A percentile compares a stretch with the other conserved stretches of the same genome.
phyloP scores from a whole-genome alignment of 23 tunicate species.

The Styela clava region DNA sequence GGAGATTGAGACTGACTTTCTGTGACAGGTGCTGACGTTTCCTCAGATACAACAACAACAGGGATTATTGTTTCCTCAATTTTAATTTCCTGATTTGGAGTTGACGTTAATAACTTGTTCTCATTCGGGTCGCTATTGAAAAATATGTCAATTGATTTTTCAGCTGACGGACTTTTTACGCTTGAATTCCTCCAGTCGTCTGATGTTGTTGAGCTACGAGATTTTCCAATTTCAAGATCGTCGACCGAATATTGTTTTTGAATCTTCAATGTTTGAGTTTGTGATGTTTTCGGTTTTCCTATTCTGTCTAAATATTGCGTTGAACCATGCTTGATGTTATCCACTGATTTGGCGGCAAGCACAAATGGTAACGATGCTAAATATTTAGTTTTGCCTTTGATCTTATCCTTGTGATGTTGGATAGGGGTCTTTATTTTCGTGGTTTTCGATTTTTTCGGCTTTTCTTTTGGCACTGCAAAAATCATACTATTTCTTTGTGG shows the following conservation, averaged over 20 bases:
- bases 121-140: background rate
- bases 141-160: background rate
- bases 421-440: background rate
- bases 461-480: conserved; percentile 9
- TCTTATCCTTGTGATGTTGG: conserved; percentile 5
- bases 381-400: background rate
- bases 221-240: conserved; percentile 10
- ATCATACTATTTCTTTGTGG: background rate
- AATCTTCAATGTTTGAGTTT: background rate
- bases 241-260: conserved; percentile 1
- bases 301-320: conserved; percentile 19
- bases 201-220: background rate
- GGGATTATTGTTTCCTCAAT: background rate
- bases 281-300: background rate
- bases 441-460: background rate
- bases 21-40: background rate
- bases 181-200: conserved; percentile 3
- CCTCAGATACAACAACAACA: background rate
- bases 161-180: background rate
- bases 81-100: background rate
- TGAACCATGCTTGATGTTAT: conserved; percentile 12
- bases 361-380: conserved; percentile 6
- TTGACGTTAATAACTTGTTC: background rate
- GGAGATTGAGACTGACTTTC: too few species aligned
- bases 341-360: conserved; percentile 15